phyloP scores from a whole-genome alignment of 2,797 vertebrate species.

The Apogon talboti region DNA sequence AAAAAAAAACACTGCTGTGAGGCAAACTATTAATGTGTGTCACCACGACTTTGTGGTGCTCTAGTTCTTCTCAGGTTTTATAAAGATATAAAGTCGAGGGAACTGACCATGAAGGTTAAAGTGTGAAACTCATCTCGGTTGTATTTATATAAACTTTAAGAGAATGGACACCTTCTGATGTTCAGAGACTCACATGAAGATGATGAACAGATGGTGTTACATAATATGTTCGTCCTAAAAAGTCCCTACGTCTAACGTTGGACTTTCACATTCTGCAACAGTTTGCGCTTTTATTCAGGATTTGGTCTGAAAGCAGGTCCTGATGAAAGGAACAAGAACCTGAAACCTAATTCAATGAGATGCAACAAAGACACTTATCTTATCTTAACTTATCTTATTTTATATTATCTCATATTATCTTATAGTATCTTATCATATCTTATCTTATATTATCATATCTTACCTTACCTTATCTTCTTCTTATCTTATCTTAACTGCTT shows the following conservation, averaged over 20 bases:
- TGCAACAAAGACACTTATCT: too few relatives aligned
- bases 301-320: neutral
- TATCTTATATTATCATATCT: too few relatives aligned
- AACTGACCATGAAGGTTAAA: neutral
- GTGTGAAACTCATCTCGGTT: accelerated
- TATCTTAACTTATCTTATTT: too few relatives aligned
- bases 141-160: neutral
- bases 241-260: neutral
- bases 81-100: accelerated
- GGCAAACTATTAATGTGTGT: conserved; percentile 7
- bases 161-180: neutral
- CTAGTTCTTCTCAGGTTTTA: conserved; percentile 2
- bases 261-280: neutral
- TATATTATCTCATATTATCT: too few relatives aligned
- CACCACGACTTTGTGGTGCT: conserved; percentile 17
- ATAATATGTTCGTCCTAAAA: conserved; percentile 4
- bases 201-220: neutral
- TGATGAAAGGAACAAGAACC: neutral
- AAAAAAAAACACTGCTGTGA: neutral
- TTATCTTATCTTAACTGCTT: too few relatives aligned
- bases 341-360: too few relatives aligned
- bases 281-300: neutral
- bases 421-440: too few relatives aligned
- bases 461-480: too few relatives aligned
- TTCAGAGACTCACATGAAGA: neutral